Evolutionary conservation across 1,140 invertebrate genomes (phyloP), one percentile per base, ranked within the genome.

Genomic region (Laupala kohalensis): DNA sequence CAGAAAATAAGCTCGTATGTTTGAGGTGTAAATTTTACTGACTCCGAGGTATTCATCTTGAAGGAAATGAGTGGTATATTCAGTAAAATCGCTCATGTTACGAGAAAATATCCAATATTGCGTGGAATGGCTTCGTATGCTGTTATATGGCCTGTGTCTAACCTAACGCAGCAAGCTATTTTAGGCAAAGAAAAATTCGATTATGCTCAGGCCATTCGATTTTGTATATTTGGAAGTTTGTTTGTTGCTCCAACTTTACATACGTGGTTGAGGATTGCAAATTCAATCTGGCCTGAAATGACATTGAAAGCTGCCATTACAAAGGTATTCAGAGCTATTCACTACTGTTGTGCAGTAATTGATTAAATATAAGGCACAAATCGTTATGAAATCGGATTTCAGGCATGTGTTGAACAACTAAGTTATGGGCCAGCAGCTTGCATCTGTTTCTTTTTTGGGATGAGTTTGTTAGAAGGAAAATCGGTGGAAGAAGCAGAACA

Each of bases 351-450:
- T n/a, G n/a, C n/a, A n/a, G n/a, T n/a, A n/a, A n/a, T n/a, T n/a
- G n/a, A n/a, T n/a, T n/a, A n/a, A n/a, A n/a, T n/a, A n/a, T n/a
- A n/a, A n/a, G n/a, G n/a, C n/a, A n/a, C n/a, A n/a, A n/a, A n/a
- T n/a, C n/a, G n/a, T n/a, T n/a, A n/a, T n/a, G n/a, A n/a, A n/a
- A n/a, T n/a, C n/a, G n/a, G n/a, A 53, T 70, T 29, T 70, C 68
- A 72, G 72, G 65, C 68, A 12, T 25, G 71, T 29, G 83, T 92
- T 62, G 92, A 94, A 82, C 92, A 93, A 83, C 80, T 94, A 12
- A 87, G 89, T 1, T 94, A 94, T 77, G 88, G 88, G 24, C 92
- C 92, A 72, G 85, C 88, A 75, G 91, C 91, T 67, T 89, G 92
- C 83, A 84, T 84, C 72, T 90, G 88, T 76, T 94, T 94, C 77